Evolutionary conservation across 2,797 vertebrate genomes (phyloP), one percentile per base, ranked within the genome.

Genomic region (Poliocrania exsul): DNA sequence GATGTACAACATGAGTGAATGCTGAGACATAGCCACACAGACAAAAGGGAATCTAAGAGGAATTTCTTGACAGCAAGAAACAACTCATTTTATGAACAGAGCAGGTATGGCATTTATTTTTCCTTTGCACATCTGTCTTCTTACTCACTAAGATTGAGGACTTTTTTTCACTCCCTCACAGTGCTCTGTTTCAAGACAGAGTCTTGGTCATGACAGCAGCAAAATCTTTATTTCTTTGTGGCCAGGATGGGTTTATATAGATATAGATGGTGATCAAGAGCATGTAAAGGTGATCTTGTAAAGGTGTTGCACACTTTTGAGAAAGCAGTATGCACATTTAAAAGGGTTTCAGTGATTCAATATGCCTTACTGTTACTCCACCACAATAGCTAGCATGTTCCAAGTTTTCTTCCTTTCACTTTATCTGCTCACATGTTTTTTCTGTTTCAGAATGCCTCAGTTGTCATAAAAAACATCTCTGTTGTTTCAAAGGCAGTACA

Each of bases 61-160:
- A 92, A 84, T 81, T 92, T 58, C 44, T 78, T 91, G 77, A 72
- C 57, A 83, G 38, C 50, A 50, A 61, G 57, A 90, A 35, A 46
- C 50, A 65, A 51, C 57, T 61, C 53, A 72, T 61, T 94, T 54
- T 81, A 58, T 44, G 62, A 88, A 85, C 53, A 90, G 2, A 91
- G 6, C 65, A 96, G 96, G 96, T 97, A 96, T n/a, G 69, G 11
- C 3, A 17, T 66, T 92, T 81, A 24, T 85, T 83, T 92, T 91
- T 66, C 40, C 28, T 19, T 91, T 66, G 21, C 20, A 29, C 15
- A 19, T 66, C 15, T 65, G 3, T 66, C 29, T 90, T 88, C 31
- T 18, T 71, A 56, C 13, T 44, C 2, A 73, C 17, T 86, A 44
- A 92, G 54, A 11, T 25, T 33, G 35, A 9, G 3, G 16, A 49